Base-by-base conservation (phyloP, 2,797 vertebrate genomes). In the Molothrus aeneus region DNA sequence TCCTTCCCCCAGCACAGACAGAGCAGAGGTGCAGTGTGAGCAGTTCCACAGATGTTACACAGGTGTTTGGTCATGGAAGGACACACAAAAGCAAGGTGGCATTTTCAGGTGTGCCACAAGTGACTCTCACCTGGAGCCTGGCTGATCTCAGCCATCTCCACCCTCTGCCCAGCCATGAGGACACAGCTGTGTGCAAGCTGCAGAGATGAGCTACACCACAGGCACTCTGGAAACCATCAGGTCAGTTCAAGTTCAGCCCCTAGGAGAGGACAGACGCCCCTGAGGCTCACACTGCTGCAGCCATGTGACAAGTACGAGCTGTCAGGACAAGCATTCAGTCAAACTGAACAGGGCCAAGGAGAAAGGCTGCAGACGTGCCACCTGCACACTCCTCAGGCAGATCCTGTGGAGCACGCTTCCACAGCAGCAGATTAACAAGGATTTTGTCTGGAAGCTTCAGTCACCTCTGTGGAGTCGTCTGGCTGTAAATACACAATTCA, bases 391-490 rank as follows among this genome's bases (percentile, higher is more conserved):
- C 32, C 77, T 51, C 73, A 72, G 40, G 78, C 82, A 71, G 56
- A 51, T 79, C 75, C 74, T 48, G 60, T 19, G 6, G 3, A 65
- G 74, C 68, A 91, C 10, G 2, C 64, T 88, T 68, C 65, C 57
- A 54, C 70, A 63, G 84, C 59, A 84, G 48, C 16, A 14, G 92
- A 95, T 96, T 96, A 96, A 34, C 3, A 0, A 53, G 4, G 86
- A 66, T 91, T 96, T 92, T 83, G 90, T 68, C 86, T 86, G 50
- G 43, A 61, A 94, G 90, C 85, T 91, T 69, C 86, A 93, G 88
- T 95, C 92, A 93, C 94, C 95, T 95, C 72, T 92, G 93, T 32
- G 59, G 59, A 80, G 71, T 61, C 66, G 68, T 64, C 73, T 57
- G 38, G 75, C 68, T 86, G 28, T 24, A 72, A 68, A 43, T 29